Evolutionary conservation across 2,797 vertebrate species (phyloP).

Genomic region (Oophaga sylvatica): DNA sequence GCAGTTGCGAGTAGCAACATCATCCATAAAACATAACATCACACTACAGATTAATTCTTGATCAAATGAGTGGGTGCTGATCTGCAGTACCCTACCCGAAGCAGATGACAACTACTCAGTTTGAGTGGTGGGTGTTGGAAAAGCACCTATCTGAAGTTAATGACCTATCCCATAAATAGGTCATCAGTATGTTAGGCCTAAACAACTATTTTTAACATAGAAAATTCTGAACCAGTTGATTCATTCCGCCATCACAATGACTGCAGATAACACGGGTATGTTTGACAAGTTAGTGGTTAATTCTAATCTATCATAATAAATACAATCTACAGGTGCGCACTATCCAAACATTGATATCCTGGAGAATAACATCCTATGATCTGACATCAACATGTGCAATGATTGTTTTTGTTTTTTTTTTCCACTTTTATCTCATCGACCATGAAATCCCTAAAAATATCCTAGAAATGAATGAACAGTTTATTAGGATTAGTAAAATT

Average conservation of each 20-base stretch:
- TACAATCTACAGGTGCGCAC: constrained; percentile 9
- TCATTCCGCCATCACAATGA: background rate
- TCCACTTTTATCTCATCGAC: background rate
- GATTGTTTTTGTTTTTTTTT: background rate
- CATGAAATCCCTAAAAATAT: constrained; percentile 2
- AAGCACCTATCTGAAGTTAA: too few relatives aligned
- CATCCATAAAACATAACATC: too few relatives aligned
- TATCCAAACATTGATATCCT: background rate
- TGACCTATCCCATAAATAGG: too few relatives aligned
- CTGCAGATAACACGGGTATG: background rate
- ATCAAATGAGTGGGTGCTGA: too few relatives aligned
- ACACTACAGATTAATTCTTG: too few relatives aligned
- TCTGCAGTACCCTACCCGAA: too few relatives aligned
- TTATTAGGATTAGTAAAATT: constrained; percentile 32
- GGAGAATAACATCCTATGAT: background rate
- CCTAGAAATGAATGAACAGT: constrained; percentile 26
- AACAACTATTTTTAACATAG: background rate
- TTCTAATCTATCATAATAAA: background rate
- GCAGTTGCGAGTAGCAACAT: too few relatives aligned
- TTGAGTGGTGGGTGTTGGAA: too few relatives aligned
- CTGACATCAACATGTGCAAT: background rate
- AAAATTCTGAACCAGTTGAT: background rate
- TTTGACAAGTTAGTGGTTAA: background rate
- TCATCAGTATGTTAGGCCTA: too few relatives aligned
- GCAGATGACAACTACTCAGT: too few relatives aligned